A percentile compares a stretch with the other conserved stretches of the same genome.
Conservation (phyloP, 64 coral and sea anemone genomes). For the Pocillopora damicornis region DNA sequence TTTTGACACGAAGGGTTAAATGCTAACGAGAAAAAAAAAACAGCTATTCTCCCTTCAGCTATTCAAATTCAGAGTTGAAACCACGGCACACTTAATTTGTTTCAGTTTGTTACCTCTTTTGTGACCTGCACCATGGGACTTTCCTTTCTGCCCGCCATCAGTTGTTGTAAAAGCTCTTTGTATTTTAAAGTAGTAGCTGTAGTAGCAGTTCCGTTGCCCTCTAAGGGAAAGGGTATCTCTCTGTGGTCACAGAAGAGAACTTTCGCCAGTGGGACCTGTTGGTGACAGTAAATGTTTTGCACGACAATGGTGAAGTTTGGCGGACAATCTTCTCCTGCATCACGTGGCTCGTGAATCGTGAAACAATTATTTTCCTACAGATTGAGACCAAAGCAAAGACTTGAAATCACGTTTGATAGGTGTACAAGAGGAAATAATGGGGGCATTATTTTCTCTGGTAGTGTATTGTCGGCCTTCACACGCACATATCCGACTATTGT, state of each 20-base stretch:
- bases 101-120: neutral
- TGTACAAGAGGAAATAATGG: no score
- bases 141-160: constrained; percentile 2
- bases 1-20: no score
- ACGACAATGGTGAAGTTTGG: constrained; percentile 13
- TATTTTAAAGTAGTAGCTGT: neutral
- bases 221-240: neutral
- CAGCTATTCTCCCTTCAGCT: no score
- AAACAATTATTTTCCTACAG: neutral
- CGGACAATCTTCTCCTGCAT: neutral
- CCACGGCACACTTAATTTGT: neutral
- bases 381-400: neutral
- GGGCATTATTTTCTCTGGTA: no score
- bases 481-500: no score
- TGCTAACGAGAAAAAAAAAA: no score
- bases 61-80: no score
- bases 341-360: neutral
- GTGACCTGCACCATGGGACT: constrained; percentile 4
- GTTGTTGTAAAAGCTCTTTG: neutral
- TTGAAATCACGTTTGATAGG: neutral
- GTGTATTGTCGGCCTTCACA: no score
- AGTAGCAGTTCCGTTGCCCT: neutral
- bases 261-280: constrained; percentile 13
- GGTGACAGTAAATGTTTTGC: constrained; percentile 1
- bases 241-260: constrained; percentile 33